phyloP scores from a whole-genome alignment of 1,140 invertebrate species.

The Leucophenga varia region DNA sequence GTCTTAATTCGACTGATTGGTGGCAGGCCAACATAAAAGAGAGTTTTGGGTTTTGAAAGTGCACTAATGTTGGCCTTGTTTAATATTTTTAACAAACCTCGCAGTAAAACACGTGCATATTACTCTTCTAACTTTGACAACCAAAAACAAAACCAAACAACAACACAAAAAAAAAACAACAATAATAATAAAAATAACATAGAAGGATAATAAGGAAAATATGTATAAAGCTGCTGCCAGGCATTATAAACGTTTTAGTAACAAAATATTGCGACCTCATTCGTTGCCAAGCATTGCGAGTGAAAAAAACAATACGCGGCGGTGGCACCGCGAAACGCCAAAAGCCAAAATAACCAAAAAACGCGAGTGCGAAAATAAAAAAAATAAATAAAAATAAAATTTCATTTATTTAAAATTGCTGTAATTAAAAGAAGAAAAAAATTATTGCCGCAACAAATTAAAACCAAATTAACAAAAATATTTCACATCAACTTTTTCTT shows the following conservation, averaged over 20 bases:
- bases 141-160: constrained; percentile 30
- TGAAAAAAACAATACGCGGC: constrained; percentile 33
- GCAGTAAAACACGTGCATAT: too few relatives aligned
- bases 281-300: constrained; percentile 49
- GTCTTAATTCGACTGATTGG: too few relatives aligned
- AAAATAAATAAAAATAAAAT: constrained; percentile 7
- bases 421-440: constrained; percentile 11
- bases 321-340: constrained; percentile 10
- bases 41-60: too few relatives aligned
- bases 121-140: too few relatives aligned
- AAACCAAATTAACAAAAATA: constrained; percentile 20
- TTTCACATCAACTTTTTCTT: constrained; percentile 8
- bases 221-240: too few relatives aligned
- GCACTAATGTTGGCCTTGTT: constrained; percentile 3
- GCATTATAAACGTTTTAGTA: constrained; percentile 30
- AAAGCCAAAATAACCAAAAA: too few relatives aligned
- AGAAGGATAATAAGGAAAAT: constrained; percentile 15
- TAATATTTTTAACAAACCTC: constrained; percentile 7
- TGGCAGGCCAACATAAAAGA: too few relatives aligned
- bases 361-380: constrained; percentile 15
- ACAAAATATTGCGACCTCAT: constrained; percentile 40
- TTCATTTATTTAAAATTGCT: not conserved
- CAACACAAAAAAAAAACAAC: constrained; percentile 3
- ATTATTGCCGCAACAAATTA: constrained; percentile 23
- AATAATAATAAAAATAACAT: constrained; percentile 1